These are phyloP conservation scores for Synanthedon tipuliformis DNA, from an alignment of 2,888 invertebrate species.

Conservation along the genomic window DNA sequence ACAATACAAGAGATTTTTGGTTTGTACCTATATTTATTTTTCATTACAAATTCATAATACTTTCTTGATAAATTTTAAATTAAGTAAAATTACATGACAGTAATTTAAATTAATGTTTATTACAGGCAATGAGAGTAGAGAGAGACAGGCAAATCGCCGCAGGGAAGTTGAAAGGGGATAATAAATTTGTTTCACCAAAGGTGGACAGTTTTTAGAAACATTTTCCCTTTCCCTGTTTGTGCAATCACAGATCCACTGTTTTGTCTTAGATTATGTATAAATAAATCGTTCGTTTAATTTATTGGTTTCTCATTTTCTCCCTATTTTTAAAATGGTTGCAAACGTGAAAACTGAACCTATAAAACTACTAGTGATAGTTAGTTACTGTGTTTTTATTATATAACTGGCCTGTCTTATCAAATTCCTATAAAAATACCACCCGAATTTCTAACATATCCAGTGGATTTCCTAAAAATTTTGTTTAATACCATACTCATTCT, in stretches of 20 bases:
- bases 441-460: too few relatives aligned
- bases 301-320: background rate
- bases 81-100: background rate
- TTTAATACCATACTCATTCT: too few relatives aligned
- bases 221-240: constrained; percentile 2
- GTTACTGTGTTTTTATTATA: too few relatives aligned
- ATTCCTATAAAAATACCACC: too few relatives aligned
- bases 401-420: too few relatives aligned
- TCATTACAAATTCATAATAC: background rate
- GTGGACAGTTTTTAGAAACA: constrained; percentile 69
- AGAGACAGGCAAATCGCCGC: constrained; percentile 72
- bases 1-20: constrained; percentile 71
- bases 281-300: background rate
- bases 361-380: too few relatives aligned
- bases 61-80: background rate
- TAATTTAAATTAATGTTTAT: constrained; percentile 2
- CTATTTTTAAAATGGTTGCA: too few relatives aligned
- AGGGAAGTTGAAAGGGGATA: constrained; percentile 73
- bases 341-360: too few relatives aligned
- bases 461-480: too few relatives aligned
- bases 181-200: constrained; percentile 70
- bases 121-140: constrained; percentile 73
- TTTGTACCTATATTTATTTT: constrained; percentile 24
- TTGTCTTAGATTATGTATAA: background rate
- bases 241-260: background rate